These are phyloP conservation scores for Ctenoplectra terminalis DNA, from an alignment of 1,140 invertebrate genomes.

Conservation along the genomic window DNA sequence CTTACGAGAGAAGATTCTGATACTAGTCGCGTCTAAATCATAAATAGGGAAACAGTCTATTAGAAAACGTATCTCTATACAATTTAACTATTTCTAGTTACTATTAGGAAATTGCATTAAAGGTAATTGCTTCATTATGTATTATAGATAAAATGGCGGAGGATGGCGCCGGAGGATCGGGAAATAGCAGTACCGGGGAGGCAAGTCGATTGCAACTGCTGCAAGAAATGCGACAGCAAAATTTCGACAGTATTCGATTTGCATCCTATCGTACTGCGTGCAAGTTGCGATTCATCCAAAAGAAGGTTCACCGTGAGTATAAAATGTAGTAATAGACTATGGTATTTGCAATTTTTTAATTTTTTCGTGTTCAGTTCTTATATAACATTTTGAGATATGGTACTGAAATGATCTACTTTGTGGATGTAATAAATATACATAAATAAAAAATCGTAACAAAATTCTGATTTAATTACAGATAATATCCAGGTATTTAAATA, in stretches of 20 bases:
- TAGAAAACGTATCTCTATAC: background rate
- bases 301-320: constrained; percentile 94
- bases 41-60: background rate
- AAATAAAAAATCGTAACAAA: no score
- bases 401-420: no score
- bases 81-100: background rate
- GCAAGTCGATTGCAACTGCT: constrained; percentile 86
- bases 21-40: background rate
- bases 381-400: no score
- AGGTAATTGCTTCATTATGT: background rate
- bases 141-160: constrained; percentile 75
- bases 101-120: background rate
- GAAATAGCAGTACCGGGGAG: constrained; percentile 75
- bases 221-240: constrained; percentile 94
- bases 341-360: background rate
- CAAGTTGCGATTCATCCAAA: constrained; percentile 98
- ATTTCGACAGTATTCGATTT: constrained; percentile 97
- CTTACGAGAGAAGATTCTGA: background rate
- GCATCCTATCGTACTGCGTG: constrained; percentile 98
- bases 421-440: no score
- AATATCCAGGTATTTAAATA: no score
- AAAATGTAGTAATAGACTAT: background rate
- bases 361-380: no score
- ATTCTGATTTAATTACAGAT: no score
- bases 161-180: constrained; percentile 73